Conservation (phyloP, 2,113 vertebrate species). For the Aleadryas rufinucha region DNA sequence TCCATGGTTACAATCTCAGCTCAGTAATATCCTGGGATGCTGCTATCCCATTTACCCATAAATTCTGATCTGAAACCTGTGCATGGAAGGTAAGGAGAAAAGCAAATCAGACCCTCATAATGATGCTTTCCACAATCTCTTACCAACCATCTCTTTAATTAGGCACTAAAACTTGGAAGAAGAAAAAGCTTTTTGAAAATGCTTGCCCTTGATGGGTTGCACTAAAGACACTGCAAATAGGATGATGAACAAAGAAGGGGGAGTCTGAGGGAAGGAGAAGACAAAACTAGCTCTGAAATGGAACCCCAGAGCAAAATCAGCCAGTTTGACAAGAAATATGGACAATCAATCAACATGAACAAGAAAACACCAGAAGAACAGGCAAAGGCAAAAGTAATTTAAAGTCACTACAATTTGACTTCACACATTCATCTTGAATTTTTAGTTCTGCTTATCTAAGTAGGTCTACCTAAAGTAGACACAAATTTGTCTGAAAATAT, state of each 20-base stretch:
- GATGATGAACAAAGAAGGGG: not conserved
- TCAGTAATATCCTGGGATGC: constrained; percentile 17
- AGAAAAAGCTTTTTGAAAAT: constrained; percentile 32
- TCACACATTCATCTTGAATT: not conserved
- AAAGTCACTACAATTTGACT: not conserved
- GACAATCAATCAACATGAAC: not conserved
- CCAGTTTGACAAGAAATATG: not conserved
- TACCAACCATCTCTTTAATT: constrained; percentile 78
- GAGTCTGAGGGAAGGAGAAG: not conserved
- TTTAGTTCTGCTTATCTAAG: not conserved
- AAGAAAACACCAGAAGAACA: not conserved
- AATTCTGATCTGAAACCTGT: constrained; percentile 47
- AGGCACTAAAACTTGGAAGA: constrained; percentile 58
- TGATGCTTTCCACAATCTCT: constrained; percentile 65
- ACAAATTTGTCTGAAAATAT: not conserved
- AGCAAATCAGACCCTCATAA: constrained; percentile 57
- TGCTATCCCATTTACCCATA: constrained; percentile 61
- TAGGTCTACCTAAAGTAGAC: not conserved
- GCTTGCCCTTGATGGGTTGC: not conserved
- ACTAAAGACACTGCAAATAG: not conserved
- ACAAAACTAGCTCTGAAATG: not conserved
- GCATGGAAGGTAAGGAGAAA: constrained; percentile 46
- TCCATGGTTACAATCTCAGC: constrained; percentile 9
- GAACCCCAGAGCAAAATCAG: not conserved
- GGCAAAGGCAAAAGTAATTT: not conserved